A percentile compares a stretch with the other conserved stretches of the same genome.
These are phyloP conservation scores for Mesodorylaimus sp. DNA, from an alignment of 2,888 invertebrate species.

Conservation along the genomic window DNA sequence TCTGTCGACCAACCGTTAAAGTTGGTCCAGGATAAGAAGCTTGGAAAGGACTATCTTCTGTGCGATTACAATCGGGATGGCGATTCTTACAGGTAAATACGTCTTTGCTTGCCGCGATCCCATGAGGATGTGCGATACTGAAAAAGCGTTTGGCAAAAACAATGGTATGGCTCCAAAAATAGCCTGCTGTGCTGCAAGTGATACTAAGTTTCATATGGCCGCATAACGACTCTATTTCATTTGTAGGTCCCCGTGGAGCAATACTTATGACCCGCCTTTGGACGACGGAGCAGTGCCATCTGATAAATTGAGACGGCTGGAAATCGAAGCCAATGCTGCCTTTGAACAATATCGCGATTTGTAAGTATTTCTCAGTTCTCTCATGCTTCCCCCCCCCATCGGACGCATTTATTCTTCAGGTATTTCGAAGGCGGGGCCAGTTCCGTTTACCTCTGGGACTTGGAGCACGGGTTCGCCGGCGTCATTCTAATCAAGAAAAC, in stretches of 20 bases:
- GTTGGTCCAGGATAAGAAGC: constrained; percentile 73
- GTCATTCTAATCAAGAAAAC: constrained; percentile 97
- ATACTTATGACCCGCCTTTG: constrained; percentile 86
- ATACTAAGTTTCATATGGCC: neutral
- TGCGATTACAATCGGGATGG: constrained; percentile 96
- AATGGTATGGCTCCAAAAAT: neutral
- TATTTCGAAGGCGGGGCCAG: constrained; percentile 99
- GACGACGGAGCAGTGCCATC: constrained; percentile 98
- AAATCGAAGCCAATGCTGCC: constrained; percentile 92
- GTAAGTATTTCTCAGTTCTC: constrained; percentile 18
- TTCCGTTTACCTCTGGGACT: constrained; percentile 96
- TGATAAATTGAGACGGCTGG: constrained; percentile 75
- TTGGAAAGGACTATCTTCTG: constrained; percentile 85
- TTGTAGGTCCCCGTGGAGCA: constrained; percentile 85
- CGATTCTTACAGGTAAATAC: constrained; percentile 70
- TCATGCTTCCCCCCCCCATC: neutral
- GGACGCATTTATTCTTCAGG: constrained; percentile 30
- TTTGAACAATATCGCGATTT: constrained; percentile 97
- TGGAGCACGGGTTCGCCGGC: constrained; percentile 84
- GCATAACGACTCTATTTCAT: neutral
- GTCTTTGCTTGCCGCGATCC: no score
- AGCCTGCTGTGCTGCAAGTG: no score
- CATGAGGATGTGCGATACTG: neutral
- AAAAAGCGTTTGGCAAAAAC: neutral
- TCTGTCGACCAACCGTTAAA: constrained; percentile 96